Evolutionary conservation across 2,113 vertebrate genomes (phyloP).

Genomic region (Xenopus laevis): DNA sequence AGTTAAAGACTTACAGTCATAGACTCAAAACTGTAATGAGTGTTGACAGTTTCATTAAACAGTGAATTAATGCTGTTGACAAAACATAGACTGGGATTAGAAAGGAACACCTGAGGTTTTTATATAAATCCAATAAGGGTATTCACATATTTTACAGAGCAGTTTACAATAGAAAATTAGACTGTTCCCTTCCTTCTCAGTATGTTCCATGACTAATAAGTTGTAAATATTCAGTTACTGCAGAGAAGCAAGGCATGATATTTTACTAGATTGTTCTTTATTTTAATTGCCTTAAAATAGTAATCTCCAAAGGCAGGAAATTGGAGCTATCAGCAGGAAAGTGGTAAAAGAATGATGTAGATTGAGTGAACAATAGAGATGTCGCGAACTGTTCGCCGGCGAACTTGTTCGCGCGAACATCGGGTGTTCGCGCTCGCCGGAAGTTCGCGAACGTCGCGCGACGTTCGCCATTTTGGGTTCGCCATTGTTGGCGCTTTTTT

Average conservation of each 20-base stretch:
- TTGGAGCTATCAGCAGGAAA: conserved; percentile 32
- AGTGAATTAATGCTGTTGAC: conserved; percentile 43
- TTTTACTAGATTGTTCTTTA: conserved; percentile 18
- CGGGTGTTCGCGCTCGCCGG: no score
- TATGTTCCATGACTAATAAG: conserved; percentile 37
- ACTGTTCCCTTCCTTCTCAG: conserved; percentile 30
- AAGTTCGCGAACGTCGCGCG: no score
- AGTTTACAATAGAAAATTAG: conserved; percentile 37
- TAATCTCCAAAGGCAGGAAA: conserved; percentile 19
- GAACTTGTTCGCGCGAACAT: no score
- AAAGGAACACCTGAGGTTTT: conserved; percentile 45
- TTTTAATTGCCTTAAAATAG: conserved; percentile 27
- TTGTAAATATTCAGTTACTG: conserved; percentile 39
- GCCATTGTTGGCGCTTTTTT: no score
- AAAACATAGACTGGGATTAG: conserved; percentile 42
- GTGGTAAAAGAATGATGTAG: no score
- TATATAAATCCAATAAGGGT: conserved; percentile 42
- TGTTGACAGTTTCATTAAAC: conserved; percentile 45
- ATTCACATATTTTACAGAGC: conserved; percentile 38
- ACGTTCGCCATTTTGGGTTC: no score
- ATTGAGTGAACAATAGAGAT: no score
- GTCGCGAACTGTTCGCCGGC: no score
- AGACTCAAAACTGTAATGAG: conserved; percentile 38
- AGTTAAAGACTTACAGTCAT: conserved; percentile 32
- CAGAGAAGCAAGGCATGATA: conserved; percentile 24